Evolutionary conservation across 2,113 vertebrate species (phyloP).

Genomic region (Galbula dea): DNA sequence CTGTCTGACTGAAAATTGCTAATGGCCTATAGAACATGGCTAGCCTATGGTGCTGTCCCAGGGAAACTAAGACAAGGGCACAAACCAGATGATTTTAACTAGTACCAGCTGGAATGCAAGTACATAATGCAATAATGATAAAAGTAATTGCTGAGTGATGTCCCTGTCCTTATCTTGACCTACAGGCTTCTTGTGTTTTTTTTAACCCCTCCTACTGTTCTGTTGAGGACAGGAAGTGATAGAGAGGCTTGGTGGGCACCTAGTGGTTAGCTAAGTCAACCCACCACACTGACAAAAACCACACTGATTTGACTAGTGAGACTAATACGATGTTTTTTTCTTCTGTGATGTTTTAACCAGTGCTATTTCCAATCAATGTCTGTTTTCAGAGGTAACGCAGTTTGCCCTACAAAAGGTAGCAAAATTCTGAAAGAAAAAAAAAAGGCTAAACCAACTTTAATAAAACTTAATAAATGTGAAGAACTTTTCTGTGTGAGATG

Average conservation of each 20-base stretch:
- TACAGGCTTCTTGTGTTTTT: not conserved
- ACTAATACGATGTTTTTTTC: not conserved
- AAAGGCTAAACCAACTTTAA: not conserved
- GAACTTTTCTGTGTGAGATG: conserved; percentile 7
- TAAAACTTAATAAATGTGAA: not conserved
- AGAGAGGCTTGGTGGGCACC: not conserved
- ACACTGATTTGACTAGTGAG: not conserved
- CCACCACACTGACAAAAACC: not conserved
- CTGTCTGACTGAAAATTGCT: too few relatives aligned
- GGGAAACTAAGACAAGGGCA: too few relatives aligned
- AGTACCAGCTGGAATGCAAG: not conserved
- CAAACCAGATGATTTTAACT: not conserved
- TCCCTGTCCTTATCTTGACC: not conserved
- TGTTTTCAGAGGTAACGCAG: not conserved
- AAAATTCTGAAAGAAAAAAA: not conserved
- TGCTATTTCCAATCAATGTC: not conserved
- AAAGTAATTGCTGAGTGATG: not conserved
- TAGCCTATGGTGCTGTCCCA: too few relatives aligned
- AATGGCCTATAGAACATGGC: too few relatives aligned
- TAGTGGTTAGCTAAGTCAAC: not conserved
- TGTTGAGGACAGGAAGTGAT: not conserved
- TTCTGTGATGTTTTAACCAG: not conserved
- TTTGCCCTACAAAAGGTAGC: not conserved
- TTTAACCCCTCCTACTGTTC: not conserved
- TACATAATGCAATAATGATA: not conserved